Evolutionary conservation across 2,113 vertebrate genomes (phyloP).

Genomic region (Sapajus apella): DNA sequence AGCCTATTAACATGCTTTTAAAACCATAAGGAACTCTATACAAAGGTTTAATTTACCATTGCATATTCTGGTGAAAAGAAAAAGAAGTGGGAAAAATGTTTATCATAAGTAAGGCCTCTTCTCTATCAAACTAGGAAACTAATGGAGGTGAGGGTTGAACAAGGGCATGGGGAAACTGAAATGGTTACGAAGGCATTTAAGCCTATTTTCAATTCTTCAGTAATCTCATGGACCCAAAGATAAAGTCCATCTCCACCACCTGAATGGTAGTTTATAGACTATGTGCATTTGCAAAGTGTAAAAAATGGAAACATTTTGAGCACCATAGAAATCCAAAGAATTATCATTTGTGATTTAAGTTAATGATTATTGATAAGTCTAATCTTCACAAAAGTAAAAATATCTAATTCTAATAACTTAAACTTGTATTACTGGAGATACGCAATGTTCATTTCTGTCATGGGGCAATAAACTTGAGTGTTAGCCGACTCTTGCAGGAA

Average conservation of each 20-base stretch:
- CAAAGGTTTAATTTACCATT: neutral
- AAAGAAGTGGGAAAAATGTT: neutral
- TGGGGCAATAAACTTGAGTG: neutral
- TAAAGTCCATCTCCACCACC: neutral
- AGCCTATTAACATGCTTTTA: neutral
- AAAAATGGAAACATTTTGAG: neutral
- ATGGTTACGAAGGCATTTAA: neutral
- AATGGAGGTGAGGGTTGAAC: neutral
- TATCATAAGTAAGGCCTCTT: neutral
- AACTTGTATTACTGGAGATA: neutral
- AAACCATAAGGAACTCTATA: neutral
- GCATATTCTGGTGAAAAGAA: neutral
- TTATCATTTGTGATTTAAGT: conserved; percentile 1
- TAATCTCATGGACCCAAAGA: neutral
- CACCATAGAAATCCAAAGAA: neutral
- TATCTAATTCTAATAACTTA: conserved; percentile 21
- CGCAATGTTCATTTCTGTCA: neutral
- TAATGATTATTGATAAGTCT: neutral
- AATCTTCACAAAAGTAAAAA: neutral
- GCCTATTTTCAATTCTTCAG: neutral
- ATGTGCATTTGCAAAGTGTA: neutral
- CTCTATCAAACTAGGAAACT: neutral
- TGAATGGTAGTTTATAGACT: neutral
- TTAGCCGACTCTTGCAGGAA: neutral
- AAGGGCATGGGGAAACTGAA: neutral